Percentiles rank a stretch among this genome's conserved stretches.
phyloP scores from a whole-genome alignment of 2,797 vertebrate genomes.

The Darevskia nairensis region DNA sequence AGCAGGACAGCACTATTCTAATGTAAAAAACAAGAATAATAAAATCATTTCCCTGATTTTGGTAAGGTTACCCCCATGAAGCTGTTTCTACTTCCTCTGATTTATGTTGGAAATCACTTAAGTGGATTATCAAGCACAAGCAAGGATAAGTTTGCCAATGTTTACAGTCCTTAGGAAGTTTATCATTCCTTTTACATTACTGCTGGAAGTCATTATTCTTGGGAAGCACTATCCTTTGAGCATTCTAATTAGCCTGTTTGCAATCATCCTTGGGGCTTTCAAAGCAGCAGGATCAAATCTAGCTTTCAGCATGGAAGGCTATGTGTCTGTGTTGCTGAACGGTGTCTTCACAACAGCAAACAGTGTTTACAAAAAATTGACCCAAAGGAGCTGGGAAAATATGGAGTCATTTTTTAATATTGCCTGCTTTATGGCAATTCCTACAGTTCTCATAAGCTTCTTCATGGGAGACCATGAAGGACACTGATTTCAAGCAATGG shows the following conservation, averaged over 20 bases:
- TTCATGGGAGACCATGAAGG: slow-evolving; percentile 88
- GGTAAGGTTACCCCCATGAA: slow-evolving; percentile 83
- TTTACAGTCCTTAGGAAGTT: slow-evolving; percentile 96
- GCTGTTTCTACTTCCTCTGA: slow-evolving; percentile 93
- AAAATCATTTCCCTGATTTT: slow-evolving; percentile 90
- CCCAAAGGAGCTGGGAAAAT: slow-evolving; percentile 90
- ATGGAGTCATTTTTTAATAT: slow-evolving; percentile 94
- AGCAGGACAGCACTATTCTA: too few relatives aligned
- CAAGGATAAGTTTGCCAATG: slow-evolving; percentile 92
- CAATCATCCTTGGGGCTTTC: too few relatives aligned
- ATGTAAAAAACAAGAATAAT: slow-evolving; percentile 24
- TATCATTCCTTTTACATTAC: slow-evolving; percentile 91
- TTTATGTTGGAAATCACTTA: slow-evolving; percentile 92
- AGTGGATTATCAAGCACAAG: slow-evolving; percentile 93
- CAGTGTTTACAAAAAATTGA: slow-evolving; percentile 91
- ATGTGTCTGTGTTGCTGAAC: slow-evolving; percentile 89
- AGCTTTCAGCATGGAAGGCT: slow-evolving; percentile 88
- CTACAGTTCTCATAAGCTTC: slow-evolving; percentile 83
- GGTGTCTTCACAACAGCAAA: slow-evolving; percentile 91
- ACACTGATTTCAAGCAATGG: slow-evolving; percentile 87
- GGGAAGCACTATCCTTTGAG: slow-evolving; percentile 64
- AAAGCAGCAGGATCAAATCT: slow-evolving; percentile 83
- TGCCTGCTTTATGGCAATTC: slow-evolving; percentile 88
- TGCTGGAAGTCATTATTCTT: slow-evolving; percentile 88
- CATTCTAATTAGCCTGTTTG: too few relatives aligned